These are phyloP conservation scores for Orthosia gothica DNA, from an alignment of 2,888 invertebrate genomes.

Conservation along the genomic window DNA sequence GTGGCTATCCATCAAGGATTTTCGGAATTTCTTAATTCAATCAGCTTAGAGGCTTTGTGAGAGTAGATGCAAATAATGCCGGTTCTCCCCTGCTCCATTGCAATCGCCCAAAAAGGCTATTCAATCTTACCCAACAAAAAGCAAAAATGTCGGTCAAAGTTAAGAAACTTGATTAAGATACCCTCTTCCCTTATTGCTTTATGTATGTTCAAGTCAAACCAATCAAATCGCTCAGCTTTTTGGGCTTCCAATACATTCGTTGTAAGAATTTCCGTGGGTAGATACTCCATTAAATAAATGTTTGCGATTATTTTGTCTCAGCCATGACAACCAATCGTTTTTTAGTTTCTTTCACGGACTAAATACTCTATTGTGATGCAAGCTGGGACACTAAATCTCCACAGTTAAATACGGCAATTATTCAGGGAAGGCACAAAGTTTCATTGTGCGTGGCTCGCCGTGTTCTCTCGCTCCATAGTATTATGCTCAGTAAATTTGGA, in stretches of 20 bases:
- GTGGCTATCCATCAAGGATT: background rate
- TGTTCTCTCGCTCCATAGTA: slow-evolving; percentile 75
- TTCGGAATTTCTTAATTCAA: slow-evolving; percentile 5
- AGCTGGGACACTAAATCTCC: slow-evolving; percentile 80
- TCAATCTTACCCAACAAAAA: slow-evolving; percentile 20
- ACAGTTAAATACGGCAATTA: slow-evolving; percentile 88
- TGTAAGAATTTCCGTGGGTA: background rate
- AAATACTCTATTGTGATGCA: slow-evolving; percentile 82
- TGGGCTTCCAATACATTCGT: slow-evolving; percentile 25
- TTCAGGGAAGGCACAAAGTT: slow-evolving; percentile 84
- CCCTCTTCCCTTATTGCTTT: slow-evolving; percentile 51
- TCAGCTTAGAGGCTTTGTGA: background rate
- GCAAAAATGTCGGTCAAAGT: slow-evolving; percentile 42
- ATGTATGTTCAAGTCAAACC: slow-evolving; percentile 44
- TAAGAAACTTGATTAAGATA: slow-evolving; percentile 49
- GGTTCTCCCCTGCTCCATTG: background rate
- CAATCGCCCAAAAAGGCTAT: slow-evolving; percentile 31
- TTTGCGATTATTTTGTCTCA: slow-evolving; percentile 52
- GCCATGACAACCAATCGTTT: slow-evolving; percentile 75
- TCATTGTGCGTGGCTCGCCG: slow-evolving; percentile 83
- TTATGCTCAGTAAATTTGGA: slow-evolving; percentile 86
- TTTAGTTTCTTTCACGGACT: slow-evolving; percentile 82
- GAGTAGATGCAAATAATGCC: slow-evolving; percentile 22
- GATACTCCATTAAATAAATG: slow-evolving; percentile 51
- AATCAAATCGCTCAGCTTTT: slow-evolving; percentile 37